Evolutionary conservation across 1,140 invertebrate genomes (phyloP).

Genomic region (Heliconius eleuchia): DNA sequence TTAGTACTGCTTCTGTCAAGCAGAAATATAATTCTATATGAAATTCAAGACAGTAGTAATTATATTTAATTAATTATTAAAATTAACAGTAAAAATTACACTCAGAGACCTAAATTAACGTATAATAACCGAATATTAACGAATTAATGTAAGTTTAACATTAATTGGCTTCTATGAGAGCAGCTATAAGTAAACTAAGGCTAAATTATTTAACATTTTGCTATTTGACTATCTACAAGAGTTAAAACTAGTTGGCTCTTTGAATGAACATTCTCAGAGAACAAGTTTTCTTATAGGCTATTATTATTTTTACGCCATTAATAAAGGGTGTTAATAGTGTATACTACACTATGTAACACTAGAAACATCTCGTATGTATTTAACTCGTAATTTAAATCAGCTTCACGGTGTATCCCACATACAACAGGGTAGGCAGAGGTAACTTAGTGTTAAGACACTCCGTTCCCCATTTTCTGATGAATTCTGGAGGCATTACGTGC

Average conservation of each 20-base stretch:
- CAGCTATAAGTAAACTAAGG: not conserved
- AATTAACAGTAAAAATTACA: too few species aligned
- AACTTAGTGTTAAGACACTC: too few species aligned
- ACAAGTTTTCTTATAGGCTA: conserved; percentile 3
- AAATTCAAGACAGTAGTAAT: too few species aligned
- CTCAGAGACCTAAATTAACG: too few species aligned
- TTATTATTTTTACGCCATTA: conserved; percentile 5
- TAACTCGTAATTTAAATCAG: not conserved
- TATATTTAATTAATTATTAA: too few species aligned
- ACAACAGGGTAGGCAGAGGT: too few species aligned
- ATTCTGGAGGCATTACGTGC: too few species aligned
- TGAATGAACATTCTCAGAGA: not conserved
- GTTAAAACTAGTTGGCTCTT: not conserved
- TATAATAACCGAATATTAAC: too few species aligned
- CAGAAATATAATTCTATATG: too few species aligned
- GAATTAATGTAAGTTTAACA: not conserved
- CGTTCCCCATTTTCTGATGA: too few species aligned
- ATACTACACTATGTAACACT: not conserved
- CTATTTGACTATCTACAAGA: not conserved
- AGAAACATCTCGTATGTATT: not conserved
- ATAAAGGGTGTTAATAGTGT: not conserved
- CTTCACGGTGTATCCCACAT: too few species aligned
- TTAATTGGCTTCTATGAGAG: not conserved
- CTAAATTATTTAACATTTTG: not conserved
- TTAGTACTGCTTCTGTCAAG: too few species aligned